phyloP scores from a whole-genome alignment of 1,140 invertebrate species.

The Lordiphosa clarofinis region DNA sequence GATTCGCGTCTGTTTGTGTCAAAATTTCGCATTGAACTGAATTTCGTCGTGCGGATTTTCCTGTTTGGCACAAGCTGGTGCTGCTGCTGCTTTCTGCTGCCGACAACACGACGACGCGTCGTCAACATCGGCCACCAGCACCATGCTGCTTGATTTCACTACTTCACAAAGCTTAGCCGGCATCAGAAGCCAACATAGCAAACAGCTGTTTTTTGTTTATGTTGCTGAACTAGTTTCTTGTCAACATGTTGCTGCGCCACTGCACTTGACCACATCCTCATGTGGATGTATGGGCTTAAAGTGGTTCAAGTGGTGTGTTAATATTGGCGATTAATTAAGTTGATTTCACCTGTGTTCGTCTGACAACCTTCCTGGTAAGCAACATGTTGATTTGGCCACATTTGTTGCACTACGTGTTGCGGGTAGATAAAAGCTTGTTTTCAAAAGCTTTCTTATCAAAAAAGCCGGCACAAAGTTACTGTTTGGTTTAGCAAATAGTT shows the following conservation, averaged over 20 bases:
- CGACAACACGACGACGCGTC: constrained; percentile 27
- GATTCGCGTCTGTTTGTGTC: constrained; percentile 64
- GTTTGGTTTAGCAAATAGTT: too few species aligned
- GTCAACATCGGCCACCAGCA: constrained; percentile 32
- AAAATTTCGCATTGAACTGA: constrained; percentile 74
- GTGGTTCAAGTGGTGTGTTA: constrained; percentile 47
- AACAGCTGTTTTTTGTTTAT: constrained; percentile 76
- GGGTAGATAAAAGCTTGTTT: constrained; percentile 21
- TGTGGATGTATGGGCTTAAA: constrained; percentile 10
- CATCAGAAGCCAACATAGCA: constrained; percentile 36
- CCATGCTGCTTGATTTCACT: constrained; percentile 61
- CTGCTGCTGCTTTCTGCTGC: constrained; percentile 21
- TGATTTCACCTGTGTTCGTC: background rate
- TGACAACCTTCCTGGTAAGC: background rate
- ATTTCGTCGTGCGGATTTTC: constrained; percentile 72
- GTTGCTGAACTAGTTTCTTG: constrained; percentile 57
- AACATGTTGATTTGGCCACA: constrained; percentile 23
- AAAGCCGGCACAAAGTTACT: background rate
- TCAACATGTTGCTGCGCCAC: constrained; percentile 23
- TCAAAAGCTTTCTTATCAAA: constrained; percentile 47
- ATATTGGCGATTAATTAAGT: constrained; percentile 31
- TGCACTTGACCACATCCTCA: constrained; percentile 36
- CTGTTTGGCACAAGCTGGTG: constrained; percentile 55
- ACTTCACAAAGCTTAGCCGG: constrained; percentile 70
- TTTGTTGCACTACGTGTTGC: constrained; percentile 21